These are phyloP conservation scores for Sorex araneus DNA, from an alignment of 2,113 vertebrate species.

Conservation along the genomic window DNA sequence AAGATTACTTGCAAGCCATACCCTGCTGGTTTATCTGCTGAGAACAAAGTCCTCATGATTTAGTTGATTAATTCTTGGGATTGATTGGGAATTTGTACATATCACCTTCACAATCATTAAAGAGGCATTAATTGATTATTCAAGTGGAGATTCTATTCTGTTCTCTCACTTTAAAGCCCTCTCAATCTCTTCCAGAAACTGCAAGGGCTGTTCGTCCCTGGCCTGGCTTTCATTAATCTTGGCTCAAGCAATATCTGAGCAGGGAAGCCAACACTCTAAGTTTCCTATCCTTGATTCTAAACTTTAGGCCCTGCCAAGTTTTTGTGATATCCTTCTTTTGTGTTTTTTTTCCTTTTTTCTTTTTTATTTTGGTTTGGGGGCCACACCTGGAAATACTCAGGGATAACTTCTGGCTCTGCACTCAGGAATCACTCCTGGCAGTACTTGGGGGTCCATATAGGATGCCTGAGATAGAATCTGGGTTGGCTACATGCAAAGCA, in stretches of 20 bases:
- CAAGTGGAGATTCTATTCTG: slow-evolving; percentile 67
- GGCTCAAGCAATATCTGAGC: neutral
- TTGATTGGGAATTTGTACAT: slow-evolving; percentile 73
- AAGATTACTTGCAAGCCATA: neutral
- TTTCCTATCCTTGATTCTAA: neutral
- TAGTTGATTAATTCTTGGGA: slow-evolving; percentile 67
- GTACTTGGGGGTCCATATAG: no score
- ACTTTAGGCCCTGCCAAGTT: neutral
- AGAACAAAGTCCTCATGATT: neutral
- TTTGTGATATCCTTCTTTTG: neutral
- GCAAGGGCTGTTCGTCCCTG: neutral
- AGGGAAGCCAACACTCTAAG: neutral
- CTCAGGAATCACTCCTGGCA: no score
- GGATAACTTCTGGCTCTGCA: no score
- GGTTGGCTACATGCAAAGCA: no score
- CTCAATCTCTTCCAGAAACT: slow-evolving; percentile 61
- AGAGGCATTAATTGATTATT: slow-evolving; percentile 75
- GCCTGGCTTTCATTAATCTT: slow-evolving; percentile 34
- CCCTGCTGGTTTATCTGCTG: neutral
- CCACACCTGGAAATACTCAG: no score
- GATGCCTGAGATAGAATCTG: no score
- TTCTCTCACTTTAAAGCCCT: slow-evolving; percentile 64
- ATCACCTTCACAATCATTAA: slow-evolving; percentile 72
- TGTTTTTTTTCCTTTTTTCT: neutral
- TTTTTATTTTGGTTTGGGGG: neutral